A percentile compares a stretch with the other conserved stretches of the same genome.
phyloP scores from a whole-genome alignment of 1,140 invertebrate species.

The Idris sp. region DNA sequence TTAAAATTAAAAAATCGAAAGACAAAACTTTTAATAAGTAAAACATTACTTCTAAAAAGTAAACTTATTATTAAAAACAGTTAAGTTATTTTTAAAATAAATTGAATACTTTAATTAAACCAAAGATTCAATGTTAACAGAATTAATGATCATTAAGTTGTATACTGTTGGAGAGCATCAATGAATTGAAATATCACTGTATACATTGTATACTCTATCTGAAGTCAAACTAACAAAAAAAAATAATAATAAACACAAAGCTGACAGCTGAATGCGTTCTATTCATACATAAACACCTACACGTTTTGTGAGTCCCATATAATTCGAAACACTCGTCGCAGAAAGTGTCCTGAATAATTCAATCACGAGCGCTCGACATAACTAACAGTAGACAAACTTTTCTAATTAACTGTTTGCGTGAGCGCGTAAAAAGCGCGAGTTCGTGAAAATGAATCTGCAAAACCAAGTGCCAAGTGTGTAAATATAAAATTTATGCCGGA shows the following conservation, averaged over 20 bases:
- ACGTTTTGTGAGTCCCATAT: constrained; percentile 21
- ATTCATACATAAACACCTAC: constrained; percentile 28
- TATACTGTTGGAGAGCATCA: too few species aligned
- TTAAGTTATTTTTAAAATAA: too few species aligned
- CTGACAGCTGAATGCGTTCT: constrained; percentile 13
- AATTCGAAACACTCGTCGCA: constrained; percentile 27
- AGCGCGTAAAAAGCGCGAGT: constrained; percentile 26
- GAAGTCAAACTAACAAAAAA: too few species aligned
- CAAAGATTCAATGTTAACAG: too few species aligned
- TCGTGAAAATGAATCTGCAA: constrained; percentile 40
- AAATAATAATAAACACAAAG: background rate
- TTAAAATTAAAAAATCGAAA: too few species aligned
- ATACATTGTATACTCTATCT: too few species aligned
- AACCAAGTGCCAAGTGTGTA: constrained; percentile 14
- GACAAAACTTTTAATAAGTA: too few species aligned
- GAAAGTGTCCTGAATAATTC: constrained; percentile 42
- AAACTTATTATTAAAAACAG: too few species aligned
- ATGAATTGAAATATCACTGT: too few species aligned
- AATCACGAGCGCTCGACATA: constrained; percentile 24
- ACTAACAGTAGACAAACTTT: constrained; percentile 43
- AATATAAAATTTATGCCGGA: constrained; percentile 22
- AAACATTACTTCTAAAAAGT: too few species aligned
- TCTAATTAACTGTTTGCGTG: constrained; percentile 51
- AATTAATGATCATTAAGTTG: too few species aligned
- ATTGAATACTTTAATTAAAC: too few species aligned